These are phyloP conservation scores for Cloeon dipterum DNA, from an alignment of 2,888 invertebrate species.

Conservation along the genomic window DNA sequence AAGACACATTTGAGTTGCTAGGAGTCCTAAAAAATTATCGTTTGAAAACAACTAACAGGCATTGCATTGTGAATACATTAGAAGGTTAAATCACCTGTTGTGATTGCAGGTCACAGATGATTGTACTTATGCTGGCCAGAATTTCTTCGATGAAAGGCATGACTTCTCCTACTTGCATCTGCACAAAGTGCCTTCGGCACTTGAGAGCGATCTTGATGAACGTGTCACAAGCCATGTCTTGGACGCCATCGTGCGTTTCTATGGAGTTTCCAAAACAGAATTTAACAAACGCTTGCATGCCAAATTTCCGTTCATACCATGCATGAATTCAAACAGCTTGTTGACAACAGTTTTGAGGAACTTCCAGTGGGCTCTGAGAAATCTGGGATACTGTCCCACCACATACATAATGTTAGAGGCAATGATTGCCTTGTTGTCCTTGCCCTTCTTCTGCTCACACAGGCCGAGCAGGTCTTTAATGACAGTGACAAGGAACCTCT, in stretches of 20 bases:
- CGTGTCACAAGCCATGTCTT: constrained; percentile 99
- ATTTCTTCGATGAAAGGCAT: constrained; percentile 99
- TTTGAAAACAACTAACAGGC: background rate
- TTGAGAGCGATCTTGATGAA: constrained; percentile 99
- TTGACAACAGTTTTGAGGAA: constrained; percentile 99
- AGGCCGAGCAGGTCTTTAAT: constrained; percentile 92
- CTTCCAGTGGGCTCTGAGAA: constrained; percentile 98
- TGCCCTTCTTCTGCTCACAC: constrained; percentile 95
- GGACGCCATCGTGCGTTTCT: constrained; percentile 99
- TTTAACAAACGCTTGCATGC: background rate
- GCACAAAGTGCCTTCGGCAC: constrained; percentile 94
- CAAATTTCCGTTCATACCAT: constrained; percentile 24
- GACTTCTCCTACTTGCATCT: constrained; percentile 83
- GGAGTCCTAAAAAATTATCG: background rate
- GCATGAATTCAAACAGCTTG: constrained; percentile 99
- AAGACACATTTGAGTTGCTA: too few species aligned
- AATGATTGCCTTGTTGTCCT: constrained; percentile 99
- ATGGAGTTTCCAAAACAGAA: too few species aligned
- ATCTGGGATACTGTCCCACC: constrained; percentile 97
- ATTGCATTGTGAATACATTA: background rate
- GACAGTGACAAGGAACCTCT: constrained; percentile 93
- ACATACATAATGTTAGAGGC: constrained; percentile 99
- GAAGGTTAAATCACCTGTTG: constrained; percentile 52
- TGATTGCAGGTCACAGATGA: constrained; percentile 96
- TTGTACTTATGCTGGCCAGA: constrained; percentile 80